Conservation (phyloP, 2,113 vertebrate genomes). For the Chunga burmeisteri region DNA sequence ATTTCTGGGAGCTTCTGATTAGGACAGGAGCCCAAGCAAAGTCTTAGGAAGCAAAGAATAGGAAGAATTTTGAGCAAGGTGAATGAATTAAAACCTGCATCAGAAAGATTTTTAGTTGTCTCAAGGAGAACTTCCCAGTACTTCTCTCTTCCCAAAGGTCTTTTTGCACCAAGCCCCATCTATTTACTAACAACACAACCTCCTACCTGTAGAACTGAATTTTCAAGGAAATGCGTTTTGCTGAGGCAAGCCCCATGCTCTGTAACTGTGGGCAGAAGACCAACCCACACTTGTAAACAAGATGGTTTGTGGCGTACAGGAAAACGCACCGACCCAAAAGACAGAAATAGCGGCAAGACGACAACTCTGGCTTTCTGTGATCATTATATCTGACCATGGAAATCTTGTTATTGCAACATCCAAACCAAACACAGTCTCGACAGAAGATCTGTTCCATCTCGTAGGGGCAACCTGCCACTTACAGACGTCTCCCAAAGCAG, state of each 20-base stretch:
- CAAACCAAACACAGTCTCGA: neutral
- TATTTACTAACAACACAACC: neutral
- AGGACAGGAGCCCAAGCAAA: neutral
- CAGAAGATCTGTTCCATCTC: neutral
- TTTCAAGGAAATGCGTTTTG: neutral
- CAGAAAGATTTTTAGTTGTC: neutral
- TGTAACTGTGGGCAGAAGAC: neutral
- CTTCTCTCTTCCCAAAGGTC: neutral
- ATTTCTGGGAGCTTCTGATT: neutral
- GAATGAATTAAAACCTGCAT: neutral
- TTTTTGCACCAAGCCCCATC: neutral
- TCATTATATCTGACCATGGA: neutral
- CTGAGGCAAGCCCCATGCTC: neutral
- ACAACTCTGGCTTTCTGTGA: neutral
- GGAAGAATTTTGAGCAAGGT: neutral
- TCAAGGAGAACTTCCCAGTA: neutral
- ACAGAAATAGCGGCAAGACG: neutral
- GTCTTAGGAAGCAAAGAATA: neutral
- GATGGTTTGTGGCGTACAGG: neutral
- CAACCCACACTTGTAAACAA: neutral
- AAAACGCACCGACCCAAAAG: neutral
- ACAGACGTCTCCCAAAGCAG: neutral
- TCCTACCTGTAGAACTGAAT: neutral
- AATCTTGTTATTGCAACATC: neutral
- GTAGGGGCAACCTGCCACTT: neutral